These are phyloP conservation scores for Prenolepis imparis DNA, from an alignment of 2,888 invertebrate species.

Conservation along the genomic window DNA sequence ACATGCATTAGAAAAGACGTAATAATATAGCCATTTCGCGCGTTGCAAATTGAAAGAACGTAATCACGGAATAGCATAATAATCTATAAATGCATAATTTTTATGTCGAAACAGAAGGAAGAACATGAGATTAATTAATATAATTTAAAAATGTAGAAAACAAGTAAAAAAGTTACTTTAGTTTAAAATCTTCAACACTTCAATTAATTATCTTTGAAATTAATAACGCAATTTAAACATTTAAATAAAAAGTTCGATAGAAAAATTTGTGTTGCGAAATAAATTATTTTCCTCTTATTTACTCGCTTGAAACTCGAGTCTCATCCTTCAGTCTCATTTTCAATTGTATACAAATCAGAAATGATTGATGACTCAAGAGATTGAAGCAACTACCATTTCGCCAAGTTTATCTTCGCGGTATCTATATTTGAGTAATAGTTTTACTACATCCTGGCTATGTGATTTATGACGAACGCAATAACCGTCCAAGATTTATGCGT, in stretches of 20 bases:
- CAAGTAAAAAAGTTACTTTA: background rate
- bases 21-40: conserved; percentile 1
- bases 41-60: conserved; percentile 12
- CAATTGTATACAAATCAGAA: conserved; percentile 5
- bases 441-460: conserved; percentile 2
- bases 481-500: conserved; percentile 57
- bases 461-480: conserved; percentile 44
- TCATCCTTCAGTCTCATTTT: conserved; percentile 26
- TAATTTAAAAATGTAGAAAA: background rate
- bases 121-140: background rate
- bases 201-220: background rate
- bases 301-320: background rate
- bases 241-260: background rate
- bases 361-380: conserved; percentile 35
- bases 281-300: background rate
- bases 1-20: background rate
- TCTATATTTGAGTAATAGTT: conserved; percentile 41
- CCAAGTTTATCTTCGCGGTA: conserved; percentile 39
- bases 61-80: background rate
- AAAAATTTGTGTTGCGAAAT: background rate
- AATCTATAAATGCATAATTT: background rate
- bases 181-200: background rate
- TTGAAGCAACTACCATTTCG: conserved; percentile 34
- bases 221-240: background rate
- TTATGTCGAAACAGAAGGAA: background rate